Evolutionary conservation across 2,888 invertebrate species (phyloP), one percentile per base, ranked within the genome.

Genomic region (Cerastis leucographa): DNA sequence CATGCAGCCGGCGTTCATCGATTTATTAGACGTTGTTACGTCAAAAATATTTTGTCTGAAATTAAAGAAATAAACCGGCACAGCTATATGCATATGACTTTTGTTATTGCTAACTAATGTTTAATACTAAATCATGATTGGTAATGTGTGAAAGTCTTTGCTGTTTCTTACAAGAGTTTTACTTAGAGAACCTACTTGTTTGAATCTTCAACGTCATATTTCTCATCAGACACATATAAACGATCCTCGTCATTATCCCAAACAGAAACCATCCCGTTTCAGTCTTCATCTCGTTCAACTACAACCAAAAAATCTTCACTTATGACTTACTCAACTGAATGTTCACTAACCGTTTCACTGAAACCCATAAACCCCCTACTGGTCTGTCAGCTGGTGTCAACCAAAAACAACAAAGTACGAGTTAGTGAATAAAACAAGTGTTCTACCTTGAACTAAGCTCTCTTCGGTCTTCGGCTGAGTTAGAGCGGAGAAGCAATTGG

Each of bases 361-460:
- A 54, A 74, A 49, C 54, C 49, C 82, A 79, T 85, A 80, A 87
- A 82, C 80, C 79, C 75, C 65, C 49, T 74, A 56, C 69, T 46
- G 81, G 66, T 66, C 77, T 86, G 89, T 85, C 92, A 91, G 75
- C 90, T 81, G 81, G 86, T 89, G 90, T 91, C 90, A 87, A 85
- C 85, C 88, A 90, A 92, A 90, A 89, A 91, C 89, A 90, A 93
- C 91, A 91, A 90, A 91, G 88, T 88, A 87, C 80, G 85, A 87
- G 91, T 90, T 90, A 89, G 92, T 89, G 91, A 92, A 92, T 90
- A 92, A 91, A 90, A 91, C 71, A 80, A 84, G 87, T 90, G 92
- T 89, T 88, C 91, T 92, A 88, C 93, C 94, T 93, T 92, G 93
- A 93, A 93, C 93, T 92, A 92, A 93, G 91, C 90, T 91, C 89